Evolutionary conservation across 2,797 vertebrate species (phyloP).

Genomic region (Peromyscus nudipes): DNA sequence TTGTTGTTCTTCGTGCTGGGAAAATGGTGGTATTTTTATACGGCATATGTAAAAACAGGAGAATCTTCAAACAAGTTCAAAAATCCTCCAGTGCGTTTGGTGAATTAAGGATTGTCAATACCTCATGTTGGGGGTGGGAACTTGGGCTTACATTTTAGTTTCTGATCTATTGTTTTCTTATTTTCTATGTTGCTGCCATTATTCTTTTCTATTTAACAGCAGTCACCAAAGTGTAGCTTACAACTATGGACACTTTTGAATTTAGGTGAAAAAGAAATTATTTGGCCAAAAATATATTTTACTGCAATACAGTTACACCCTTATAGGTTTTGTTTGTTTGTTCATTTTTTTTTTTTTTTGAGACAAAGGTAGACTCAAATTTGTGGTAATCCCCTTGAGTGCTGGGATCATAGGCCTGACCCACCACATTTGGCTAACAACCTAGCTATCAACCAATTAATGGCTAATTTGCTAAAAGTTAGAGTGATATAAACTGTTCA

Average conservation of each 20-base stretch:
- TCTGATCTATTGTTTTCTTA: not conserved
- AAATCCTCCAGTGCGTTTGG: not conserved
- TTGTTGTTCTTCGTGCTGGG: not conserved
- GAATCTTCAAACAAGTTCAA: slow-evolving; percentile 7
- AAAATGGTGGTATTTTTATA: not conserved
- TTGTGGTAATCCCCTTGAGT: not conserved
- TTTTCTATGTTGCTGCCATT: not conserved
- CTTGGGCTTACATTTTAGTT: not conserved
- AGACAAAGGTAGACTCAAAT: not conserved
- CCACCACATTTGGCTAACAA: not conserved
- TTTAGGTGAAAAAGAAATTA: slow-evolving; percentile 7
- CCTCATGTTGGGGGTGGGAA: not conserved
- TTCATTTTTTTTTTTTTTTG: too few species aligned
- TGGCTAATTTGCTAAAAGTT: not conserved
- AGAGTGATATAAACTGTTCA: not conserved
- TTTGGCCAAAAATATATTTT: not conserved
- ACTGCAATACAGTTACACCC: not conserved
- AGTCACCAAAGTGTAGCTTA: not conserved
- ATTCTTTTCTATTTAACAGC: not conserved
- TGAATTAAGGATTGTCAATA: not conserved
- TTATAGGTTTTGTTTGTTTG: not conserved
- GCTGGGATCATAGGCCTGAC: not conserved
- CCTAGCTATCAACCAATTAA: not conserved
- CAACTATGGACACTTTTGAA: not conserved
- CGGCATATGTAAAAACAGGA: not conserved